Conservation (phyloP, 2,797 vertebrate genomes). For the Cyprinella venusta region DNA sequence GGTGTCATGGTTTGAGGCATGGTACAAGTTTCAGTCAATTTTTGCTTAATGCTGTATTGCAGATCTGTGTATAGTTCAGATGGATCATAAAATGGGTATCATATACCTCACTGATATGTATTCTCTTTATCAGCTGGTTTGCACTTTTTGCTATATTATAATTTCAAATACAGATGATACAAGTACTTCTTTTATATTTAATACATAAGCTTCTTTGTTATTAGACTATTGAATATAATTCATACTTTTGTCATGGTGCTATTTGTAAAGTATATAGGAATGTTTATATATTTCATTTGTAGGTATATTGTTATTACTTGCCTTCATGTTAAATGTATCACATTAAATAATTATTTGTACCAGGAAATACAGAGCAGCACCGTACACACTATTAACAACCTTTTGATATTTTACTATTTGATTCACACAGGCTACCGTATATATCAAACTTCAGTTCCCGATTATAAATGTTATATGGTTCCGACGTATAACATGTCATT, state of each 20-base stretch:
- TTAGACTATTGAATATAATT: constrained; percentile 51
- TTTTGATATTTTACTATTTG: not conserved
- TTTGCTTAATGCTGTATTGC: not conserved
- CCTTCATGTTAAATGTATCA: not conserved
- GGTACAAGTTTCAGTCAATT: not conserved
- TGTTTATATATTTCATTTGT: constrained; percentile 48
- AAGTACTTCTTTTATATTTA: constrained; percentile 38
- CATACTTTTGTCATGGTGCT: constrained; percentile 69
- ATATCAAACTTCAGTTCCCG: too few species aligned
- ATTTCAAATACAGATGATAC: constrained; percentile 42
- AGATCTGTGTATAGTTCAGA: constrained; percentile 22
- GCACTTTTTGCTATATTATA: constrained; percentile 62
- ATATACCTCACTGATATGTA: constrained; percentile 74
- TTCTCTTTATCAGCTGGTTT: constrained; percentile 71
- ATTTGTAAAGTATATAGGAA: constrained; percentile 56
- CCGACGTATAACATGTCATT: constrained; percentile 15
- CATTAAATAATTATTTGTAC: constrained; percentile 42
- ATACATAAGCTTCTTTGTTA: constrained; percentile 74
- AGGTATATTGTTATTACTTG: constrained; percentile 11
- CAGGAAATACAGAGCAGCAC: not conserved
- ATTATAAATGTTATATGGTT: not conserved
- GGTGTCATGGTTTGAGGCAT: not conserved
- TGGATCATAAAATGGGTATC: constrained; percentile 29
- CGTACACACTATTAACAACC: constrained; percentile 9
- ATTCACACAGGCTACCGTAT: not conserved